Evolutionary conservation across 2,113 vertebrate species (phyloP).

Genomic region (Piprites chloris): DNA sequence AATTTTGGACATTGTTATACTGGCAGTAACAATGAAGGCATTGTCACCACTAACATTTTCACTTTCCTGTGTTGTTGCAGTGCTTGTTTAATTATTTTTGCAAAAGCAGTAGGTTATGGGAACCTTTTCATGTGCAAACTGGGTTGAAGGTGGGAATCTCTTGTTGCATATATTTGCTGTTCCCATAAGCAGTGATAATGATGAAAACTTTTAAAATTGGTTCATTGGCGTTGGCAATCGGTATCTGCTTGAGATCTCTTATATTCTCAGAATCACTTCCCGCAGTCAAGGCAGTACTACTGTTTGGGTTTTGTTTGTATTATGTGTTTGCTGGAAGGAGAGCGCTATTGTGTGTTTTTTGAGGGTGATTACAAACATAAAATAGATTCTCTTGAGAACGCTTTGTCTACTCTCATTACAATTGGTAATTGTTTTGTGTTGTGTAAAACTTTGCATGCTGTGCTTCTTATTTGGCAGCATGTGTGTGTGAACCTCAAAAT

Average conservation of each 20-base stretch:
- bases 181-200: not conserved
- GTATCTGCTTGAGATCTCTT: not conserved
- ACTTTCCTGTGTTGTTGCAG: slow-evolving; percentile 2
- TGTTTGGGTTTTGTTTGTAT: slow-evolving; percentile 60
- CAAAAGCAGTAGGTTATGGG: not conserved
- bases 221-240: accelerated
- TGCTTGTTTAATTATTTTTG: slow-evolving; percentile 14
- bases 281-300: not conserved
- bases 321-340: slow-evolving; percentile 57
- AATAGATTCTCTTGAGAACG: slow-evolving; percentile 62
- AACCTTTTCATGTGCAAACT: not conserved
- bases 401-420: slow-evolving; percentile 43
- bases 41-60: slow-evolving; percentile 14
- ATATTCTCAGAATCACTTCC: slow-evolving; percentile 11
- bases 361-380: slow-evolving; percentile 63
- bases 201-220: not conserved
- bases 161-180: not conserved
- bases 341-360: slow-evolving; percentile 63
- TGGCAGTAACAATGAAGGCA: not conserved
- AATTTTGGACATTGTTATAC: not conserved
- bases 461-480: not conserved
- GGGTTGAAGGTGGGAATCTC: not conserved
- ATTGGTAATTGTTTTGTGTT: slow-evolving; percentile 55
- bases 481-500: slow-evolving; percentile 8
- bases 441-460: slow-evolving; percentile 23